A percentile compares a stretch with the other conserved stretches of the same genome.
These are phyloP conservation scores for Phyllotreta striolata DNA, from an alignment of 2,888 invertebrate species.

Conservation along the genomic window DNA sequence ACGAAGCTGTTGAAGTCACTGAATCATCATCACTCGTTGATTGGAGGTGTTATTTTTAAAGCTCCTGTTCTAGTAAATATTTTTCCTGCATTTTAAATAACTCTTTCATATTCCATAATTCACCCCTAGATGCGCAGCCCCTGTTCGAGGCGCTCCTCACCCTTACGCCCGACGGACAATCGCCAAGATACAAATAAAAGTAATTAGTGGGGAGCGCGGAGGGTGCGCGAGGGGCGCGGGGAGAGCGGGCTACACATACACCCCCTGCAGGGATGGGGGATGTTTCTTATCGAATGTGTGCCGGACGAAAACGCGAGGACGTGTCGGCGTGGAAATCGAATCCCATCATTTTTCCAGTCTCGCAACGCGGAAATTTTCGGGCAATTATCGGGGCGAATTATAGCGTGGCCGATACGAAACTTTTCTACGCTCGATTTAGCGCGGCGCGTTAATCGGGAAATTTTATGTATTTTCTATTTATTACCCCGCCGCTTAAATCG, in stretches of 20 bases:
- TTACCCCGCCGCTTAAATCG: too few species aligned
- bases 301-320: slow-evolving; percentile 21
- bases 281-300: slow-evolving; percentile 16
- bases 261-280: background rate
- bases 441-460: too few species aligned
- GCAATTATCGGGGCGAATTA: slow-evolving; percentile 17
- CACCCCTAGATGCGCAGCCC: slow-evolving; percentile 9
- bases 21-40: background rate
- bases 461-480: too few species aligned
- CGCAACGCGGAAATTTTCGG: slow-evolving; percentile 8
- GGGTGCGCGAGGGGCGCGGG: slow-evolving; percentile 9
- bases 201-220: slow-evolving; percentile 40
- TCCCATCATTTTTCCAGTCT: slow-evolving; percentile 17
- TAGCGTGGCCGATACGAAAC: too few species aligned
- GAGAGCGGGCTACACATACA: background rate
- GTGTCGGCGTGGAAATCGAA: slow-evolving; percentile 31
- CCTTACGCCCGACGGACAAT: slow-evolving; percentile 30
- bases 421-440: too few species aligned
- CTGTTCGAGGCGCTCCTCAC: slow-evolving; percentile 4
- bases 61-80: background rate
- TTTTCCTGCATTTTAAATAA: background rate
- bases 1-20: background rate
- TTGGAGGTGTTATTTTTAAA: background rate
- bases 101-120: background rate
- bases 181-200: slow-evolving; percentile 43